Base-by-base conservation (phyloP, 1,140 invertebrate species). In the Papilio xuthus region DNA sequence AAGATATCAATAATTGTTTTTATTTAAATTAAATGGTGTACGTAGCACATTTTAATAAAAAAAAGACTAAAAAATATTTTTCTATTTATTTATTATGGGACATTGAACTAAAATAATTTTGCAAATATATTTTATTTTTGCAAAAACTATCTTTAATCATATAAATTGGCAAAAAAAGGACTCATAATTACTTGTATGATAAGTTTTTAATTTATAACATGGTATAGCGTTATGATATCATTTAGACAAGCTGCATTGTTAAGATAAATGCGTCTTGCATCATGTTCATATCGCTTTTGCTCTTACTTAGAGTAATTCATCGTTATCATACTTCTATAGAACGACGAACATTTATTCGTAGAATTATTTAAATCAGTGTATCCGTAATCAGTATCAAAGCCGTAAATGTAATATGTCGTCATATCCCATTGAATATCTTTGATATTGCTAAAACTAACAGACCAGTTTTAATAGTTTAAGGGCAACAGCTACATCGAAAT, bases 11-110 rank as follows among this genome's bases (percentile, higher is more conserved):
- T 12, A n/a, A 73, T 23, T 44, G 20, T 44, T 26, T 73, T 73
- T 47, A 20, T 26, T 26, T 73, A 73, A 15, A 47, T 42, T 67
- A 67, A 67, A 67, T 32, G 60, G 60, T 67, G 26, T 67, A 67
- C 13, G 10, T 9, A 28, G 23, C 9, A 0, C 18, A 53, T 44
- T 53, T 53, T 53, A 6, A n/a, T n/a, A 18, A 18, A 53, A n/a
- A 1, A 4, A 53, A n/a, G 6, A 53, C 18, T 37, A 37, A 53
- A n/a, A 53, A 53, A 53, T 18, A 18, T 18, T 47, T 20, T 20
- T 53, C 18, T 20, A n/a, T 13, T 26, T 60, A 26, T 60, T 26
- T 26, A 26, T 60, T 12, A 13, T 6, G 7, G 32, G 32, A 12
- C 12, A 28, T 60, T 26, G 13, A 10, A 60, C 50, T 9, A 18